Evolutionary conservation across 1,140 invertebrate genomes (phyloP).

Genomic region (Bilobella aurantiaca): DNA sequence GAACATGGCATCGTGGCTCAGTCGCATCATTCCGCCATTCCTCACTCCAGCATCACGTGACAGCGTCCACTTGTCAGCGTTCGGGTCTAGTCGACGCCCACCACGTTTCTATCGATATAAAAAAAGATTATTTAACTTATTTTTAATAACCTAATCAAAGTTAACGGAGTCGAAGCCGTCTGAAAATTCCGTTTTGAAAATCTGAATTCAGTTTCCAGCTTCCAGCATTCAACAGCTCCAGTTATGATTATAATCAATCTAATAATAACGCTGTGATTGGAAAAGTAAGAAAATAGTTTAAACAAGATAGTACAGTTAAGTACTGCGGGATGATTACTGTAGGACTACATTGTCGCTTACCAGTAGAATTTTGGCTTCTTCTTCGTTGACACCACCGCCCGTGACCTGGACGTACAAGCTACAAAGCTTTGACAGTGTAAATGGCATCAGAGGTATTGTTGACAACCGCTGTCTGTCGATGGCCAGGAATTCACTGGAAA

Average conservation of each 20-base stretch:
- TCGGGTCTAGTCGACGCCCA: not conserved
- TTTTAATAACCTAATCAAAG: too few species aligned
- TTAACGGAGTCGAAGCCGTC: too few species aligned
- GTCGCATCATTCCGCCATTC: not conserved
- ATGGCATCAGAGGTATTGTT: not conserved
- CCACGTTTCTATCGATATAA: conserved; percentile 7
- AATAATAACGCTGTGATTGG: too few species aligned
- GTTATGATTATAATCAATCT: too few species aligned
- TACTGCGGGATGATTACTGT: not conserved
- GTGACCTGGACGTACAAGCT: not conserved
- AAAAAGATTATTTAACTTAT: too few species aligned
- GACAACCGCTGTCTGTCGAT: not conserved
- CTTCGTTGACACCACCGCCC: not conserved
- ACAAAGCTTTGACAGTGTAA: not conserved
- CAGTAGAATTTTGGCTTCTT: not conserved
- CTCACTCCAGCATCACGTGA: not conserved
- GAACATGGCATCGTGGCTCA: not conserved
- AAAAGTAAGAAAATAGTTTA: too few species aligned
- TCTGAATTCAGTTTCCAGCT: too few species aligned
- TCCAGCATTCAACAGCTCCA: too few species aligned
- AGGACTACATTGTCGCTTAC: not conserved
- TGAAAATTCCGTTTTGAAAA: too few species aligned
- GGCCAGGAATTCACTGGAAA: not conserved
- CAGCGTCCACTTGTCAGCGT: not conserved
- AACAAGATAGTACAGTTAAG: too few species aligned